Conservation (phyloP, 2,888 invertebrate species). For the Ochropacha duplaris region DNA sequence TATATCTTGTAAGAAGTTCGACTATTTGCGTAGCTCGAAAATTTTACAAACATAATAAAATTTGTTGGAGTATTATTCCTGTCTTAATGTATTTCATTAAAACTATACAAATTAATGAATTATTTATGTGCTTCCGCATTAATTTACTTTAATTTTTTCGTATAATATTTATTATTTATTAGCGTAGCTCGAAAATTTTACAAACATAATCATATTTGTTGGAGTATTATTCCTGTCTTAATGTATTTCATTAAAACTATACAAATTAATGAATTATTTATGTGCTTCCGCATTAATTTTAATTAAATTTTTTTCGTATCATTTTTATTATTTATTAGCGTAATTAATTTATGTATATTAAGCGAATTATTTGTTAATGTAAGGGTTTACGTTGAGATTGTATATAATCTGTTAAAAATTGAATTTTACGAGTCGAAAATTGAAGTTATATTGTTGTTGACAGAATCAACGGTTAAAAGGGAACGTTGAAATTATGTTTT, state of each 20-base stretch:
- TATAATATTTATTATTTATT: too few relatives aligned
- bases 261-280: conserved; percentile 19
- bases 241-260: background rate
- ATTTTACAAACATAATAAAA: background rate
- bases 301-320: conserved; percentile 17
- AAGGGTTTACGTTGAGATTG: conserved; percentile 37
- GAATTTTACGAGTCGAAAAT: conserved; percentile 2
- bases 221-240: too few relatives aligned
- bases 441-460: background rate
- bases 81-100: background rate
- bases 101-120: conserved; percentile 12
- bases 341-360: conserved; percentile 32
- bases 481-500: background rate
- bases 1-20: background rate
- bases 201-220: background rate
- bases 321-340: conserved; percentile 26
- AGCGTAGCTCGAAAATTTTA: background rate
- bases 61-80: too few relatives aligned
- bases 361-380: conserved; percentile 29
- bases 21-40: background rate
- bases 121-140: conserved; percentile 47
- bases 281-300: conserved; percentile 46
- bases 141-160: too few relatives aligned
- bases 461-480: background rate
- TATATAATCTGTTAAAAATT: conserved; percentile 33